Conservation (phyloP, 2,797 vertebrate genomes). For the Spondyliosoma cantharus region DNA sequence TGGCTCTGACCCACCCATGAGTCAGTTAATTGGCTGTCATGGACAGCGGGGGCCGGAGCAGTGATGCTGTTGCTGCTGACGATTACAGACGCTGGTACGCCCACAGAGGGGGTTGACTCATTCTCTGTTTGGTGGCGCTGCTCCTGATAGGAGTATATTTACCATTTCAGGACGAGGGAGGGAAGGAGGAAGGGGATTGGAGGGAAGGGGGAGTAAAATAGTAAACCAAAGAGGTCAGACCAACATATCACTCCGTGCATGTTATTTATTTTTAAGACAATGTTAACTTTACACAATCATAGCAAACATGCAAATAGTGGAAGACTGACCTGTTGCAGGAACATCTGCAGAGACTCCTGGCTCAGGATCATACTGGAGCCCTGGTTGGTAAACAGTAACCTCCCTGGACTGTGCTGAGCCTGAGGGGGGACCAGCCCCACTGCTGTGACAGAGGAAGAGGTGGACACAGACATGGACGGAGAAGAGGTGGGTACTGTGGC, state of each 20-base stretch:
- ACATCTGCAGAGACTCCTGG: slow-evolving; percentile 95
- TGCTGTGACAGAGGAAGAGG: slow-evolving; percentile 81
- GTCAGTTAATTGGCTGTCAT: slow-evolving; percentile 87
- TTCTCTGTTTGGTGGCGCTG: slow-evolving; percentile 87
- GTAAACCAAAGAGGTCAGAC: slow-evolving; percentile 82
- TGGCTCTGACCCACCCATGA: slow-evolving; percentile 86
- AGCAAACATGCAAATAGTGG: slow-evolving; percentile 2
- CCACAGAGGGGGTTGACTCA: slow-evolving; percentile 86
- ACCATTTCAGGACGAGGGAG: slow-evolving; percentile 74
- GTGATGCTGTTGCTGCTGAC: slow-evolving; percentile 89
- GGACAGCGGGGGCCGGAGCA: slow-evolving; percentile 85
- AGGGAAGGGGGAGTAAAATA: slow-evolving; percentile 78
- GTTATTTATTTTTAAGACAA: slow-evolving; percentile 70
- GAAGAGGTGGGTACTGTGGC: slow-evolving; percentile 77
- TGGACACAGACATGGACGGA: slow-evolving; percentile 81
- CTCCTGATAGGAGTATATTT: slow-evolving; percentile 86
- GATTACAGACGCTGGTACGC: slow-evolving; percentile 91
- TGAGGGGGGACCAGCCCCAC: slow-evolving; percentile 83
- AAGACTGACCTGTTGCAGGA: slow-evolving; percentile 93
- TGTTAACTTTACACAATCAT: slow-evolving; percentile 61
- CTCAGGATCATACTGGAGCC: slow-evolving; percentile 88
- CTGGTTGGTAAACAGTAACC: slow-evolving; percentile 89
- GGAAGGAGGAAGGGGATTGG: slow-evolving; percentile 62
- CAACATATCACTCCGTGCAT: slow-evolving; percentile 75
- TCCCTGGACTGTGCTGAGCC: slow-evolving; percentile 89